phyloP scores from a whole-genome alignment of 2,888 invertebrate species.

The Mechanitis mazaeus region DNA sequence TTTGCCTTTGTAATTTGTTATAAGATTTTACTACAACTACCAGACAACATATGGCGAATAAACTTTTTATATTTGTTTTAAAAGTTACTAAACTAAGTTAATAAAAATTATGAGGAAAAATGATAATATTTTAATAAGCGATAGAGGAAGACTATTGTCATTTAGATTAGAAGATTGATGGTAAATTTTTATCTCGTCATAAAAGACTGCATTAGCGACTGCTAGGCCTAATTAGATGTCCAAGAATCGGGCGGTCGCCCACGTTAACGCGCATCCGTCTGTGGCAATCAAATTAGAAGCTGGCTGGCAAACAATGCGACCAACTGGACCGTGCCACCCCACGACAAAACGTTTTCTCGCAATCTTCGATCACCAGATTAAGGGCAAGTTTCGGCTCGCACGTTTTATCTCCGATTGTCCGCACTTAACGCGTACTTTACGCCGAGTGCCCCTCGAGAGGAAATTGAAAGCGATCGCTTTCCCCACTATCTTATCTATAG shows the following conservation, averaged over 20 bases:
- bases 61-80: not conserved
- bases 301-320: slow-evolving; percentile 61
- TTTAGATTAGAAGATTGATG: slow-evolving; percentile 36
- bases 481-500: slow-evolving; percentile 73
- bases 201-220: slow-evolving; percentile 63
- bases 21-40: slow-evolving; percentile 13
- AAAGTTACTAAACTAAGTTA: not conserved
- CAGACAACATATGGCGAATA: slow-evolving; percentile 8
- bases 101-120: not conserved
- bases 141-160: slow-evolving; percentile 18
- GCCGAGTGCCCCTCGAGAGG: slow-evolving; percentile 74
- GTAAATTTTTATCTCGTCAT: slow-evolving; percentile 52
- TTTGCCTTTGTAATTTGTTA: slow-evolving; percentile 22
- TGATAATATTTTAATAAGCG: not conserved
- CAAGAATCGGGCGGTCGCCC: slow-evolving; percentile 54
- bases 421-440: slow-evolving; percentile 76
- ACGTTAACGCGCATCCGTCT: slow-evolving; percentile 55
- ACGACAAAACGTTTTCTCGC: slow-evolving; percentile 76
- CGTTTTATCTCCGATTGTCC: slow-evolving; percentile 77
- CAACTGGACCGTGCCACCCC: slow-evolving; percentile 66
- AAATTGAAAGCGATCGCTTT: slow-evolving; percentile 77
- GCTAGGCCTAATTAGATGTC: slow-evolving; percentile 68
- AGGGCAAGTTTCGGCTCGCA: slow-evolving; percentile 73
- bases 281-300: slow-evolving; percentile 71
- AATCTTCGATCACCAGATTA: slow-evolving; percentile 77